Percentiles rank a stretch among this genome's conserved stretches.
Conservation (phyloP, 2,113 vertebrate species). For the Notechis scutatus region DNA sequence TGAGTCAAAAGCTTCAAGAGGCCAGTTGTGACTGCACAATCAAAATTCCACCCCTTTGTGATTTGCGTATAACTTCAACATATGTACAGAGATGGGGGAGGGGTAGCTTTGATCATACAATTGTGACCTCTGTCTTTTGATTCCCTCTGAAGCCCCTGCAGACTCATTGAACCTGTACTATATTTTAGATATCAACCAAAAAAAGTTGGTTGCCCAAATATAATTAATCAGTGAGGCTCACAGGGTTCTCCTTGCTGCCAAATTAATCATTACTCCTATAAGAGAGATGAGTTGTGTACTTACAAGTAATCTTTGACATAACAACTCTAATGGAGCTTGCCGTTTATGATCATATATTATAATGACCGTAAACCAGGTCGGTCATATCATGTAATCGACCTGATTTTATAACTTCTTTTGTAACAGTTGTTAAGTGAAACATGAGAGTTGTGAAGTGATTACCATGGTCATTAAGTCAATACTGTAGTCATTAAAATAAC, state of each 20-base stretch:
- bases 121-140: neutral
- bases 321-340: neutral
- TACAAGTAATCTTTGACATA: neutral
- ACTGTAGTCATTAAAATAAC: neutral
- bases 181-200: neutral
- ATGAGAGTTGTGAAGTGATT: neutral
- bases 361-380: neutral
- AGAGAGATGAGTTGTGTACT: neutral
- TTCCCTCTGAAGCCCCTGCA: neutral
- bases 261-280: neutral
- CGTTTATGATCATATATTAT: neutral
- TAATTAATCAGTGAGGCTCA: neutral
- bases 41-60: neutral
- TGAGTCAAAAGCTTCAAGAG: neutral
- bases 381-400: neutral
- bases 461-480: neutral
- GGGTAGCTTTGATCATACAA: neutral
- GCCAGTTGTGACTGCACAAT: neutral
- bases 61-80: neutral
- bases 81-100: neutral
- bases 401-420: neutral
- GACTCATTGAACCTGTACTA: neutral
- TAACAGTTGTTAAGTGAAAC: neutral
- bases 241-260: neutral
- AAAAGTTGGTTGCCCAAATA: neutral